Evolutionary conservation across 2,113 vertebrate genomes (phyloP).

Genomic region (Archocentrus centrarchus): DNA sequence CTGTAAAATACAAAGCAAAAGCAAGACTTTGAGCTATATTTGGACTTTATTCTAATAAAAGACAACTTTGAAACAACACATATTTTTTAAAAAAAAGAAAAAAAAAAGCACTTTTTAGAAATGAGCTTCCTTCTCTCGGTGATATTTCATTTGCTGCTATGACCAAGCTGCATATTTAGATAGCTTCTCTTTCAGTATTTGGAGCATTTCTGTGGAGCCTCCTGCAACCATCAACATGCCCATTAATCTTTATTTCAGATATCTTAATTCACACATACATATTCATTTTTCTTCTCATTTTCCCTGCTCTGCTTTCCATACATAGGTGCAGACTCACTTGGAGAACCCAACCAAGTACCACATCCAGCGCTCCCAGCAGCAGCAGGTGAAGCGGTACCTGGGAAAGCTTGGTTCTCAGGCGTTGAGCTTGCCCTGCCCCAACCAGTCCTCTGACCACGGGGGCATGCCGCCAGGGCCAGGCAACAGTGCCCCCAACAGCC

Average conservation of each 20-base stretch:
- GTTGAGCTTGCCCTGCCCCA: constrained; percentile 93
- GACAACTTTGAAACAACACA: neutral
- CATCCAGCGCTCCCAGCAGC: constrained; percentile 96
- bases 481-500: constrained; percentile 99
- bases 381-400: constrained; percentile 99
- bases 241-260: neutral
- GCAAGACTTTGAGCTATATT: constrained; percentile 42
- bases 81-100: neutral
- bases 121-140: neutral
- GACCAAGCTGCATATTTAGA: neutral
- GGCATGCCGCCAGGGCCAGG: constrained; percentile 93
- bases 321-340: constrained; percentile 97
- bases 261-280: neutral
- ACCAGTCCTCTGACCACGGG: constrained; percentile 91
- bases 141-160: neutral
- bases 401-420: constrained; percentile 94
- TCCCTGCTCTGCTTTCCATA: neutral
- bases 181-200: neutral
- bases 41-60: constrained; percentile 37
- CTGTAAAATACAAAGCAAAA: neutral
- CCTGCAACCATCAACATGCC: neutral
- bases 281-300: neutral
- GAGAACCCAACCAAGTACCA: constrained; percentile 99
- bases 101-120: neutral
- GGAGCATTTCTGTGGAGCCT: neutral